Conservation (phyloP, 2,797 vertebrate species). For the Scyliorhinus canicula region DNA sequence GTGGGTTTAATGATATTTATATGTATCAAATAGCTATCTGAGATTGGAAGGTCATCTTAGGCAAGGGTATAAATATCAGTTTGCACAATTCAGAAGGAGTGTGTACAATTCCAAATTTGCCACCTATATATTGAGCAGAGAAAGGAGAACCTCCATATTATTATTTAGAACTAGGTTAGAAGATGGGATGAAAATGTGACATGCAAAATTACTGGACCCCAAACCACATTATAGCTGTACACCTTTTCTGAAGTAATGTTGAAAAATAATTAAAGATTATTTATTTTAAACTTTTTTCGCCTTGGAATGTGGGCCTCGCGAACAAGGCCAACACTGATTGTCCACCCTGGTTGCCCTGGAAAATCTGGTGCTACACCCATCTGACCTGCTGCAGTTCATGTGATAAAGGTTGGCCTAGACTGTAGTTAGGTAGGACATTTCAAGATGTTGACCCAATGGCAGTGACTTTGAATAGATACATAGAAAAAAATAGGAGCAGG, state of each 20-base stretch:
- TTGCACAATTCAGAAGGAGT: not conserved
- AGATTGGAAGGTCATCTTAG: not conserved
- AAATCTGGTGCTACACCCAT: not conserved
- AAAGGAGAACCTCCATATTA: no score
- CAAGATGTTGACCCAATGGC: not conserved
- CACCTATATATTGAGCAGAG: not conserved
- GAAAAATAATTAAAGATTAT: not conserved
- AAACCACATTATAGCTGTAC: not conserved
- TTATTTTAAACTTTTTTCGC: not conserved
- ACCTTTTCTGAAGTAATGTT: not conserved
- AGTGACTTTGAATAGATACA: not conserved
- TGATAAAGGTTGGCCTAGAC: not conserved
- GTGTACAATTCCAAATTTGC: not conserved
- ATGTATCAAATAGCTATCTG: not conserved
- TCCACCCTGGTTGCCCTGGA: not conserved
- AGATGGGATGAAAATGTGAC: not conserved
- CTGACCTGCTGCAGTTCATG: not conserved
- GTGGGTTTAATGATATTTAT: not conserved
- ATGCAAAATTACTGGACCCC: not conserved
- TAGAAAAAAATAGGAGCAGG: no score
- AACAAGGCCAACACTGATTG: not conserved
- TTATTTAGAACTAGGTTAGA: not conserved
- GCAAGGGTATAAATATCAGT: not conserved
- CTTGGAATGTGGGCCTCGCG: not conserved
- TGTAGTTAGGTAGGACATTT: not conserved